phyloP scores from a whole-genome alignment of 2,113 vertebrate species.

The Myocastor coypus region DNA sequence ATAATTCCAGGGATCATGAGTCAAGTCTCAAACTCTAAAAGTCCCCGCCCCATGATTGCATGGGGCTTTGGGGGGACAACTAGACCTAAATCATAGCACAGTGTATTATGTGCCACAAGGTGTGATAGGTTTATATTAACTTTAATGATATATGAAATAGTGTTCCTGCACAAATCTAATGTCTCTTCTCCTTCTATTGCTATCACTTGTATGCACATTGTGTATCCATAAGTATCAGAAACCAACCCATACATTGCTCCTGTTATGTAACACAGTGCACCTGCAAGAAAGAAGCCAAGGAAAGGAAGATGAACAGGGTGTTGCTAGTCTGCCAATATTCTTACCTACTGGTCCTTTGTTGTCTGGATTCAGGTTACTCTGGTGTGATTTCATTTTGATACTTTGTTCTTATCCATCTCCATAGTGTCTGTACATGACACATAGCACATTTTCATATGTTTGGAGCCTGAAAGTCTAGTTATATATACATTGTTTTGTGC shows the following conservation, averaged over 20 bases:
- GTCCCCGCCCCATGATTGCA: no score
- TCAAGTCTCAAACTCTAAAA: no score
- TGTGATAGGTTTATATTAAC: background rate
- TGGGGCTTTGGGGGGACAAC: no score
- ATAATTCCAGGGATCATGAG: no score
- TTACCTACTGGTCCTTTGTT: background rate
- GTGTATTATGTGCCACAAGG: no score
- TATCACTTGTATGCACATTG: background rate
- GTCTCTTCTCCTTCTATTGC: background rate
- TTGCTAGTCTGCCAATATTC: background rate
- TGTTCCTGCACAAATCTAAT: background rate
- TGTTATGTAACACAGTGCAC: background rate
- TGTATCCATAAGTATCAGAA: background rate
- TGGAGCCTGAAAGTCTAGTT: background rate
- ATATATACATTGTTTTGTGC: background rate
- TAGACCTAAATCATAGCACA: no score
- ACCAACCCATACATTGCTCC: background rate
- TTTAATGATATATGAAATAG: background rate
- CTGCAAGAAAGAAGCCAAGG: background rate
- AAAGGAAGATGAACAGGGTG: background rate
- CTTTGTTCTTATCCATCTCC: background rate
- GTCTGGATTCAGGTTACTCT: background rate
- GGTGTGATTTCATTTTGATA: background rate
- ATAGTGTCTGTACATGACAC: background rate
- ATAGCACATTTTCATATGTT: background rate